These are phyloP conservation scores for Vandiemenella viatica DNA, from an alignment of 2,888 invertebrate species.

Conservation along the genomic window DNA sequence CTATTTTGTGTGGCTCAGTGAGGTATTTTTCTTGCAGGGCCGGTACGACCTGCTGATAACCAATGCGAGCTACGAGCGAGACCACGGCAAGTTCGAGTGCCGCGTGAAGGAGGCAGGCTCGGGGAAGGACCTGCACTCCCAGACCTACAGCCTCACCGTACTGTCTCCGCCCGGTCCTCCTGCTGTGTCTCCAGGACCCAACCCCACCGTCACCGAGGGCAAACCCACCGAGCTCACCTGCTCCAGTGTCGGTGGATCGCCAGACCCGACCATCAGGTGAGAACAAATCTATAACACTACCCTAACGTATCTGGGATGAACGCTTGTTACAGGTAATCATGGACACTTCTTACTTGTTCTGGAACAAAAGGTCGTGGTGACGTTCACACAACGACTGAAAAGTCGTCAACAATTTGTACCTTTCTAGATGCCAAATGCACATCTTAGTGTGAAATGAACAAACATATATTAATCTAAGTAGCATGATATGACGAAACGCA, in stretches of 20 bases:
- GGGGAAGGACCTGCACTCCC: slow-evolving; percentile 68
- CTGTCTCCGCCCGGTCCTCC: slow-evolving; percentile 73
- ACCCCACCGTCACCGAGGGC: slow-evolving; percentile 69
- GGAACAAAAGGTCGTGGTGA: too few species aligned
- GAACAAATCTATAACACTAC: slow-evolving; percentile 12
- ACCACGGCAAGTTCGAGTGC: slow-evolving; percentile 86
- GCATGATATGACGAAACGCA: too few species aligned
- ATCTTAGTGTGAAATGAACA: too few species aligned
- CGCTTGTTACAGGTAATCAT: too few species aligned
- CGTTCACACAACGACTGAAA: too few species aligned
- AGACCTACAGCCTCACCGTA: slow-evolving; percentile 70
- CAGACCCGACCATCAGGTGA: slow-evolving; percentile 71
- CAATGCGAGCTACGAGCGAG: slow-evolving; percentile 77
- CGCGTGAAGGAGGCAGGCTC: slow-evolving; percentile 71
- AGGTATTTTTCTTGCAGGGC: slow-evolving; percentile 31
- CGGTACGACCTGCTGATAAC: slow-evolving; percentile 78
- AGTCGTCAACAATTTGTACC: too few species aligned
- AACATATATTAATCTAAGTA: too few species aligned
- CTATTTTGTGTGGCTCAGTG: too few species aligned
- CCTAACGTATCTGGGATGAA: too few species aligned
- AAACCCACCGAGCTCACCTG: slow-evolving; percentile 60
- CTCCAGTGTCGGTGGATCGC: slow-evolving; percentile 76
- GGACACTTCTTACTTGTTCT: too few species aligned
- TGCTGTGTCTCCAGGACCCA: slow-evolving; percentile 55
- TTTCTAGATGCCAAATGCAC: too few species aligned